Base-by-base conservation (phyloP, 2,113 vertebrate genomes). In the Rhinopomastus cyanomelas region DNA sequence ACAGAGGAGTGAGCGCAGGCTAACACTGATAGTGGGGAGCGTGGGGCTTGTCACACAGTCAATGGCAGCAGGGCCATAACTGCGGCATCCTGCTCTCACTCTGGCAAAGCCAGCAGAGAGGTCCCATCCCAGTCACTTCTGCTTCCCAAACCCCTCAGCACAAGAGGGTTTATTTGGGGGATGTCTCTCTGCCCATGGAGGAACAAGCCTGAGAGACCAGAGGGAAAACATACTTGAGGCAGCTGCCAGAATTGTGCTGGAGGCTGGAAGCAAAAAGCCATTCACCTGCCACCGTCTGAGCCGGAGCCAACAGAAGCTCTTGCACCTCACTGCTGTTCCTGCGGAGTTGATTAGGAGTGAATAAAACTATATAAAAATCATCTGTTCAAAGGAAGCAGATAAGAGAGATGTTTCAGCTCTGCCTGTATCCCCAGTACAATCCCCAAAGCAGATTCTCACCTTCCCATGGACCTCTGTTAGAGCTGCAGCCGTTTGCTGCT, bases 11-110 rank as follows among this genome's bases (percentile, higher is more conserved):
- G 1, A 76, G 34, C 44, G 59, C 1, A 0, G 42, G 29, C 53
- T 67, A 62, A 26, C 11, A 6, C 34, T 59, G 51, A 17, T 0
- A 42, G 39, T 51, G 22, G 11, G 18, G 36, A 68, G 27, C 1
- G 0, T 2, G 21, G 15, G 21, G 62, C 69, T 89, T 6, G 19
- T 59, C 55, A 76, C 59, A 65, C 68, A 65, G 26, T 3, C 0
- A 65, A 48, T 1, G 0, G 25, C 37, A 36, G 37, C 1, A 0
- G 0, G 2, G 69, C 60, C 19, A 2, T 39, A 59, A 55, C 32
- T 1, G 15, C 67, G 69, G 36, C 8, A 1, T 32, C 76, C 61
- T n/a, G 22, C 56, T 81, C 56, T 56, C 1, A 0, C 15, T 36
- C 55, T 52, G 53, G 30, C 32, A 71, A 60, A 76, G 18, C 46